Evolutionary conservation across 1,140 invertebrate genomes (phyloP), one percentile per base, ranked within the genome.

Genomic region (Thaumetopoea pityocampa): DNA sequence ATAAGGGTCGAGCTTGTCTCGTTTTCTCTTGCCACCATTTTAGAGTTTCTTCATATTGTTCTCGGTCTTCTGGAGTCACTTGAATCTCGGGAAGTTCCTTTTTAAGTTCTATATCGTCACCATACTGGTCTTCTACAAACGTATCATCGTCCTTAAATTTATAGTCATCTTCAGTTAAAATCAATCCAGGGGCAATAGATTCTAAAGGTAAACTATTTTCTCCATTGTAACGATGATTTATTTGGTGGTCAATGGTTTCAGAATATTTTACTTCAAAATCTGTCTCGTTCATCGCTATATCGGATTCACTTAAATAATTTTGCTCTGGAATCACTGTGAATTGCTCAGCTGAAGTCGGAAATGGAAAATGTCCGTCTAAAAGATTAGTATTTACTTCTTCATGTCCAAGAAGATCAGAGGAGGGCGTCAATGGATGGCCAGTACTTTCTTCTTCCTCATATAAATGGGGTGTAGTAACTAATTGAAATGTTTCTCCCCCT

Each of bases 1-100:
- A n/a, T 37, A 53, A 30, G 5, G 61, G 41, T 51, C 67, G 72
- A 11, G 60, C 60, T 59, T 76, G 68, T 43, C 63, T 65, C 9
- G 80, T 84, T 49, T 84, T 84, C 43, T 84, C 80, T 48, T 84
- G 77, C 80, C 80, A 84, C 80, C 80, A 84, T 54, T 82, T 82
- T n/a, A 84, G 43, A 1, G 80, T 82, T 44, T 84, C 80, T 45
- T 84, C 80, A 41, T 82, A 80, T 24, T 84, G 77, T 45, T 80
- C 77, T 23, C 80, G 64, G 33, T 84, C 80, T 56, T 84, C 80
- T 3, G 77, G 73, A 16, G 74, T 79, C 9, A 84, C 73, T 40
- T 82, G 76, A 12, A 84, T 81, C 33, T 84, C 80, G 35, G 80
- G 80, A 28, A 82, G 58, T 35, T 84, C 80, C 48, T 74, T 81